These are phyloP conservation scores for Danio aesculapii DNA, from an alignment of 2,797 vertebrate species.

Conservation along the genomic window DNA sequence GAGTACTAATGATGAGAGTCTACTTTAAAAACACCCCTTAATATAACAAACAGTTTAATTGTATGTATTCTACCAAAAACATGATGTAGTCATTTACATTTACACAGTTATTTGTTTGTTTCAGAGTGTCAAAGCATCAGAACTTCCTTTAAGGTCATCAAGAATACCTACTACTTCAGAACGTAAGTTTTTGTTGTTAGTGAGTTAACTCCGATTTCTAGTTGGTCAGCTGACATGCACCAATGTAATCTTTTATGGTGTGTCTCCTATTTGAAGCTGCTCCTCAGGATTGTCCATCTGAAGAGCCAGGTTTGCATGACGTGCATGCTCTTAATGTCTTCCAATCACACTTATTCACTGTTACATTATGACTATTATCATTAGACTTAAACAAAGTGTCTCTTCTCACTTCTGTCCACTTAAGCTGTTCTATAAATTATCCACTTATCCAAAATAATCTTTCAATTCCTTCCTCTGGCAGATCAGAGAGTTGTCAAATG, in stretches of 20 bases:
- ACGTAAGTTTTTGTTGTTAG: constrained; percentile 75
- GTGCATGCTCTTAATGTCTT: constrained; percentile 56
- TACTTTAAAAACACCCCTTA: no score
- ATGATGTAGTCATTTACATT: not conserved
- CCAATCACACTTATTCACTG: constrained; percentile 35
- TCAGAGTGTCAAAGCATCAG: constrained; percentile 79
- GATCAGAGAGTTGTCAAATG: not conserved
- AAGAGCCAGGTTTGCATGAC: constrained; percentile 75
- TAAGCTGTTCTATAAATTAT: not conserved
- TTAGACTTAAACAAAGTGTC: constrained; percentile 20
- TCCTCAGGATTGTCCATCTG: constrained; percentile 56
- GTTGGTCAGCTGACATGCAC: not conserved
- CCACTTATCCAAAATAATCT: not conserved
- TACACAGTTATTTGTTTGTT: constrained; percentile 28
- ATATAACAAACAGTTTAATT: no score
- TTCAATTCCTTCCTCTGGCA: not conserved
- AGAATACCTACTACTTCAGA: constrained; percentile 86
- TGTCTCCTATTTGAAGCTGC: constrained; percentile 72
- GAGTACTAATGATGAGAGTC: no score
- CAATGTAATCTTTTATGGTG: constrained; percentile 17
- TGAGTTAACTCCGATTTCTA: not conserved
- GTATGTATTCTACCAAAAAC: no score
- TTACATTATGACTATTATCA: not conserved
- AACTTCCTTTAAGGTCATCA: constrained; percentile 82
- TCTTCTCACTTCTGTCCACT: not conserved